These are phyloP conservation scores for Pangasius larnaudii DNA, from an alignment of 2,797 vertebrate species.

Conservation along the genomic window DNA sequence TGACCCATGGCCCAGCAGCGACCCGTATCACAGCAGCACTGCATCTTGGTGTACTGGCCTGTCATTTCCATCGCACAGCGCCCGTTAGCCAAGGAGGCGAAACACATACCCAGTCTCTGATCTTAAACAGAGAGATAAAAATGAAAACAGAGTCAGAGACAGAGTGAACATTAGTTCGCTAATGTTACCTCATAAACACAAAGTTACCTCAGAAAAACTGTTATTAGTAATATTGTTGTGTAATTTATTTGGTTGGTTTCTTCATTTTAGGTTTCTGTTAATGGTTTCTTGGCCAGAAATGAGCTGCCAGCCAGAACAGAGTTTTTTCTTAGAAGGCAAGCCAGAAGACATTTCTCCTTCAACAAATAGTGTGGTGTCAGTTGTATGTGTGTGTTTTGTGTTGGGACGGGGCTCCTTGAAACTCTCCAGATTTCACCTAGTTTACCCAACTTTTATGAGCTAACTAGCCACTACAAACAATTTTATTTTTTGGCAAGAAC, in stretches of 20 bases:
- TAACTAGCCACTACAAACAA: not conserved
- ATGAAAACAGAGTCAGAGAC: not conserved
- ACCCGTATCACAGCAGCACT: slow-evolving; percentile 94
- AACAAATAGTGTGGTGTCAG: not conserved
- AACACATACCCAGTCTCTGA: slow-evolving; percentile 90
- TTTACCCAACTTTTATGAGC: not conserved
- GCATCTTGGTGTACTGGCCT: slow-evolving; percentile 89
- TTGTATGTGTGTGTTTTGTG: too few relatives aligned
- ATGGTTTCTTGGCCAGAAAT: not conserved
- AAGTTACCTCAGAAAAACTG: not conserved
- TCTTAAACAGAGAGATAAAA: slow-evolving; percentile 73
- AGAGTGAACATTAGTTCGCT: not conserved
- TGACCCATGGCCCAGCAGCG: slow-evolving; percentile 91
- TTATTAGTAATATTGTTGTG: not conserved
- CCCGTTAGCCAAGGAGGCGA: slow-evolving; percentile 87
- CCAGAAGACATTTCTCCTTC: not conserved
- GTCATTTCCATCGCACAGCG: slow-evolving; percentile 89
- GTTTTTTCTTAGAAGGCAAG: not conserved
- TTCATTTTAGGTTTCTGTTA: not conserved
- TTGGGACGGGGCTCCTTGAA: not conserved
- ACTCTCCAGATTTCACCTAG: not conserved
- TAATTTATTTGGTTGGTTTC: not conserved
- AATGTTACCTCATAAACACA: too few relatives aligned
- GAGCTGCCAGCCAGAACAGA: not conserved
- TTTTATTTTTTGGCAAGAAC: not conserved